Conservation (phyloP, 1,140 invertebrate species). For the Drosophila rufa region DNA sequence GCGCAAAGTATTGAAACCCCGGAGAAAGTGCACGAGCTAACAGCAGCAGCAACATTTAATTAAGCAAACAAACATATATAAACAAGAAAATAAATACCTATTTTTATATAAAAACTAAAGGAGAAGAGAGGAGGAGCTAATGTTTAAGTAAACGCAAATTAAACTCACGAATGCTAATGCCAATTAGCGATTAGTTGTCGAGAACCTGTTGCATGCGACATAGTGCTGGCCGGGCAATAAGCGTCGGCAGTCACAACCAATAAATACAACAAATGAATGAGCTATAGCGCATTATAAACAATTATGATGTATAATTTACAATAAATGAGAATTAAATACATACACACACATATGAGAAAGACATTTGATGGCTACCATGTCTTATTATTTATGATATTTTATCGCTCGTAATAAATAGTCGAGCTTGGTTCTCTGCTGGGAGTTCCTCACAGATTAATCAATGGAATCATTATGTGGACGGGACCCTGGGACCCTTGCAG, state of each 20-base stretch:
- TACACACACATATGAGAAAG: constrained; percentile 64
- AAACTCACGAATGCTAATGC: constrained; percentile 52
- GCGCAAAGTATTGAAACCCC: constrained; percentile 67
- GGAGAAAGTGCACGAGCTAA: constrained; percentile 54
- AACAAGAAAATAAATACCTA: constrained; percentile 69
- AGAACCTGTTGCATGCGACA: constrained; percentile 50
- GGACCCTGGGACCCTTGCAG: too few relatives aligned
- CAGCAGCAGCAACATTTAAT: constrained; percentile 82
- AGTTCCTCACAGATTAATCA: not conserved
- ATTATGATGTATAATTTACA: constrained; percentile 76
- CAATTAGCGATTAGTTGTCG: constrained; percentile 61
- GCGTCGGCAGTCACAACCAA: constrained; percentile 22
- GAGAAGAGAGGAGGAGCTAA: constrained; percentile 41
- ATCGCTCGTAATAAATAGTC: constrained; percentile 27
- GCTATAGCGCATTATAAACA: constrained; percentile 69
- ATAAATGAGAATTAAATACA: constrained; percentile 81
- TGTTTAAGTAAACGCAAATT: constrained; percentile 71
- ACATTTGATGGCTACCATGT: constrained; percentile 1
- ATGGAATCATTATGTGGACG: too few relatives aligned
- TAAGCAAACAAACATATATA: constrained; percentile 76
- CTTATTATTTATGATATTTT: constrained; percentile 20
- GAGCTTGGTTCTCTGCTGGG: constrained; percentile 6
- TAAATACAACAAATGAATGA: constrained; percentile 40
- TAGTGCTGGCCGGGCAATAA: constrained; percentile 23
- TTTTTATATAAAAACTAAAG: constrained; percentile 76